Evolutionary conservation across 2,797 vertebrate genomes (phyloP), one percentile per base, ranked within the genome.

Genomic region (Perodicticus potto): DNA sequence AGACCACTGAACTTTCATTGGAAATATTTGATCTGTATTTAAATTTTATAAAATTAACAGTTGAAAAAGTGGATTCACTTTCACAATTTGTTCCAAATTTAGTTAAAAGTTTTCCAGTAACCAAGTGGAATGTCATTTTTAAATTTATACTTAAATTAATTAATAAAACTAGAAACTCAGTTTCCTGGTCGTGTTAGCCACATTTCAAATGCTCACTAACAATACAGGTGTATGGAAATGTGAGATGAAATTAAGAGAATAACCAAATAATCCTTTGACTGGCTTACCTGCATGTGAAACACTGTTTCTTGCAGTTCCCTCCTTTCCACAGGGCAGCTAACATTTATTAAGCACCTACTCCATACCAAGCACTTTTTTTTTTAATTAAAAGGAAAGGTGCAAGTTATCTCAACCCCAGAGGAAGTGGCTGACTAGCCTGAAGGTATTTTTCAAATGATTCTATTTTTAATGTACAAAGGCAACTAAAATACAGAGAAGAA

Each of bases 1-100:
- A 72, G 25, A 11, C 16, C 55, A 87, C 45, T 93, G 74, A 34
- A 25, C 86, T 96, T 96, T 91, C 80, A 53, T 27, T 72, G 37
- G 69, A 89, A 81, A 78, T 76, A 63, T 10, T 73, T 45, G 2
- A 88, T 74, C 78, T 84, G 6, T 82, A 69, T 89, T 89, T 94
- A 32, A 12, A 45, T 67, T 96, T 86, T 10, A 84, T 95, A 73
- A 94, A 96, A 49, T 81, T 27, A 86, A 91, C 83, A 81, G 27
- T 40, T 40, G 27, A 73, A 93, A 83, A 82, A 80, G 34, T 72
- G 20, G 37, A 65, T 49, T 83, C 77, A 93, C 19, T 82, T 82
- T 92, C 57, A 8, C 11, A 83, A 69, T 22, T 82, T 94, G n/a
- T 83, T 94, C 13, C 63, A 87, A n/a, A 87, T 91, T 67, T 87